Evolutionary conservation across 2,888 invertebrate genomes (phyloP).

Genomic region (Meteorus colon): DNA sequence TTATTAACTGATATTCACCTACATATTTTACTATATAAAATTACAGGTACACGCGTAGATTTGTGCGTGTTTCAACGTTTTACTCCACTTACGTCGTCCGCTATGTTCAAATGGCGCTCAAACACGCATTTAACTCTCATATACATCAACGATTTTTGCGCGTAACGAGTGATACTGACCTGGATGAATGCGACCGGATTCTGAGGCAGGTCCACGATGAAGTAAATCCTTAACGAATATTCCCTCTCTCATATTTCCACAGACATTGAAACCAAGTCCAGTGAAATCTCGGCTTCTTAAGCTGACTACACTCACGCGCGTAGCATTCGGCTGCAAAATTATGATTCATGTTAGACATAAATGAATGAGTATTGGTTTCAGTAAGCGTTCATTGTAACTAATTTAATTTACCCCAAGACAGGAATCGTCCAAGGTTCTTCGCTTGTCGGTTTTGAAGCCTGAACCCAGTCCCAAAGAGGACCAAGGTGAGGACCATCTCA

Average conservation of each 20-base stretch:
- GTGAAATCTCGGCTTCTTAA: conserved; percentile 91
- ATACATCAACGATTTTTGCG: conserved; percentile 33
- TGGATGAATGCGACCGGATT: conserved; percentile 86
- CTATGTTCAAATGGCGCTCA: conserved; percentile 42
- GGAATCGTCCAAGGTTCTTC: conserved; percentile 77
- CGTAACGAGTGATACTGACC: conserved; percentile 75
- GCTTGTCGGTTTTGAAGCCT: conserved; percentile 73
- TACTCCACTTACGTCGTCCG: conserved; percentile 50
- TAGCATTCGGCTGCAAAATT: conserved; percentile 74
- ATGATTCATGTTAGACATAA: conserved; percentile 13
- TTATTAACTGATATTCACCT: conserved; percentile 4
- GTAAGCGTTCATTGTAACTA: conserved; percentile 3
- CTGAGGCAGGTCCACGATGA: conserved; percentile 90
- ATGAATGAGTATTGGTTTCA: neutral
- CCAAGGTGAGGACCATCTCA: conserved; percentile 72
- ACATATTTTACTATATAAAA: conserved; percentile 1
- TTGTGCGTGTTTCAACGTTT: conserved; percentile 34
- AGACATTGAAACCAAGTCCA: conserved; percentile 89
- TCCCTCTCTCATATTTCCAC: conserved; percentile 93
- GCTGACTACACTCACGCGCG: conserved; percentile 80
- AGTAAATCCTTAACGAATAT: conserved; percentile 91
- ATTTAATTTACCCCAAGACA: conserved; percentile 74
- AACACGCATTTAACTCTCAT: conserved; percentile 22
- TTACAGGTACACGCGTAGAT: neutral
- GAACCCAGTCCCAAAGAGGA: conserved; percentile 71